Evolutionary conservation across 2,113 vertebrate genomes (phyloP).

Genomic region (Bettongia penicillata): DNA sequence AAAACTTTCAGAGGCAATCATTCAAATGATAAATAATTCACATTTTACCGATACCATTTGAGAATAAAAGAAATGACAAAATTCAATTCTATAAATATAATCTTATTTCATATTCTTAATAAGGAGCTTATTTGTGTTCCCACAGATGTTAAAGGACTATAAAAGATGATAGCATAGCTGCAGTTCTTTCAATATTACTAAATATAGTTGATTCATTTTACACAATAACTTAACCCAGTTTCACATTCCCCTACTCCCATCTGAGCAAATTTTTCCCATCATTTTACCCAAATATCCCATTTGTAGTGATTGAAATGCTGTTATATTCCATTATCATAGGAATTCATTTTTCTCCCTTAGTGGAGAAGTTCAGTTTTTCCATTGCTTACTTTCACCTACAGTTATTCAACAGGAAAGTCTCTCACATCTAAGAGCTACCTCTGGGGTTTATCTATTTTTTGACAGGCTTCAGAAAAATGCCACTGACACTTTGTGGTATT

Average conservation of each 20-base stretch:
- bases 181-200: neutral
- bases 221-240: neutral
- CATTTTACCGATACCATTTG: neutral
- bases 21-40: neutral
- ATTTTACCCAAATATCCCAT: neutral
- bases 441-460: neutral
- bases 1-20: neutral
- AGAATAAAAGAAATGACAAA: neutral
- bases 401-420: constrained; percentile 13
- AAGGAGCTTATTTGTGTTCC: neutral
- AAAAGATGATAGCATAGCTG: neutral
- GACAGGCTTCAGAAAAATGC: constrained; percentile 54
- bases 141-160: neutral
- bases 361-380: neutral
- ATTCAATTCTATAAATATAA: neutral
- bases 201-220: neutral
- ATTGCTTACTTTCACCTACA: neutral
- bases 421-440: neutral
- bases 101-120: neutral
- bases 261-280: neutral
- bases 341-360: neutral
- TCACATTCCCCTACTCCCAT: neutral
- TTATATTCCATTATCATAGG: neutral
- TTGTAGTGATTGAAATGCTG: neutral
- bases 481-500: neutral